Evolutionary conservation across 2,797 vertebrate genomes (phyloP).

Genomic region (Onychomys arenicola): DNA sequence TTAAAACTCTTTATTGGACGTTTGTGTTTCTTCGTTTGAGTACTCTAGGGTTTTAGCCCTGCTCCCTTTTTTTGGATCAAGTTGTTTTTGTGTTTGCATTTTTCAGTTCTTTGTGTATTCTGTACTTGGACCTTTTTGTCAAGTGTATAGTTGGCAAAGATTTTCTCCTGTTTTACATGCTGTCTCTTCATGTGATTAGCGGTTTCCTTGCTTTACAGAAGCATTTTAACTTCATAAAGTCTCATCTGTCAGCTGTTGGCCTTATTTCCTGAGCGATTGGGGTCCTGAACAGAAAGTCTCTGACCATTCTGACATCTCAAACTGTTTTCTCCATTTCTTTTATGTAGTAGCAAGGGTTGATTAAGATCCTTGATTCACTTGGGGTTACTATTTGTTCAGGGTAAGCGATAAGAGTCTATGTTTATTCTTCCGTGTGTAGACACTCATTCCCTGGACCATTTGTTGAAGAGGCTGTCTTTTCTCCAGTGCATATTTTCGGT

Average conservation of each 20-base stretch:
- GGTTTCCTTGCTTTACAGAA: neutral
- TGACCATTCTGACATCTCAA: neutral
- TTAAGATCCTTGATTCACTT: neutral
- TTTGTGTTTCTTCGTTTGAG: neutral
- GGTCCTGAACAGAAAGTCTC: neutral
- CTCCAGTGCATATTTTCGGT: neutral
- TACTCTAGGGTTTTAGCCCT: neutral
- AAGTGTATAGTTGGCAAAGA: neutral
- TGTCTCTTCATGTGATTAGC: neutral
- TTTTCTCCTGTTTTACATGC: neutral
- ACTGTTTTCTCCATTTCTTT: neutral
- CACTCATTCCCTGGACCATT: too few relatives aligned
- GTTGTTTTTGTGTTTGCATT: neutral
- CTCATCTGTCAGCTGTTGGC: neutral
- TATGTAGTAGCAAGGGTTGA: neutral
- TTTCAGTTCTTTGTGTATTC: neutral
- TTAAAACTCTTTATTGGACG: neutral
- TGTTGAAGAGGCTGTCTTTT: neutral
- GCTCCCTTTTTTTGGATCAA: neutral
- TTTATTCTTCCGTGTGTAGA: neutral
- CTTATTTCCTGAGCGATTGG: neutral
- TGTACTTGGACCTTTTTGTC: neutral
- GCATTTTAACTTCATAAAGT: neutral
- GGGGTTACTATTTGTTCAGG: neutral
- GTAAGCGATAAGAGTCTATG: neutral